Evolutionary conservation across 2,113 vertebrate genomes (phyloP), one percentile per base, ranked within the genome.

Genomic region (Sinocyclocheilus rhinocerous): DNA sequence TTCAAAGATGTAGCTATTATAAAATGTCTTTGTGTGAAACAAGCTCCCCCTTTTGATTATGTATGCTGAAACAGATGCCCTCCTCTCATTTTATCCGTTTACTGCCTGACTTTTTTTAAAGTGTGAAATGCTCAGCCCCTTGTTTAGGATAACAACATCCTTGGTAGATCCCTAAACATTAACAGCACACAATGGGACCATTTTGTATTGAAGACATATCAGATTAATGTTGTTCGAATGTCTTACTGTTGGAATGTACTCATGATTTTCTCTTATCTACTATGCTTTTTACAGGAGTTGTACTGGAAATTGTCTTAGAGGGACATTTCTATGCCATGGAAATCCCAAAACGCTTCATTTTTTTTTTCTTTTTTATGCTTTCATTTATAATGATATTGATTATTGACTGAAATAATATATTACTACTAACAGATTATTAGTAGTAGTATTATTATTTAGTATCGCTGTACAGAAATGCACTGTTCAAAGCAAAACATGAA

Each of bases 381-480:
- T 55, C 8, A 29, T 77, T 55, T 20, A 22, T 42, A 10, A 76
- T 50, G 42, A 16, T 6, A 55, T 18, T 55, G 52, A 55, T 29
- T 26, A 26, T 55, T 22, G 76, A 57, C 48, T 22, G 4, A 2
- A 57, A 36, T 15, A 36, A 78, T 78, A 59, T 18, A 29, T 52
- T 29, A 33, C 50, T 76, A 50, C n/a, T 48, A 6, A 24, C 13
- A 77, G 45, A 76, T 69, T 36, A 81, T 61, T 85, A 73, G 76
- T 84, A 73, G 79, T 84, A 83, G 63, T 59, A 80, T 65, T 92
- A 94, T 93, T 94, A 93, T 95, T 94, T 92, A 93, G 96, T 97
- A 95, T 95, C 96, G 95, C 96, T 97, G 97, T 97, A 98, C 96
- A 96, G 97, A 97, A 97, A 97, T 97, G 97, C 97, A 97, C 96